Base-by-base conservation (phyloP, 2,113 vertebrate species). In the Rhizomys pruinosus region DNA sequence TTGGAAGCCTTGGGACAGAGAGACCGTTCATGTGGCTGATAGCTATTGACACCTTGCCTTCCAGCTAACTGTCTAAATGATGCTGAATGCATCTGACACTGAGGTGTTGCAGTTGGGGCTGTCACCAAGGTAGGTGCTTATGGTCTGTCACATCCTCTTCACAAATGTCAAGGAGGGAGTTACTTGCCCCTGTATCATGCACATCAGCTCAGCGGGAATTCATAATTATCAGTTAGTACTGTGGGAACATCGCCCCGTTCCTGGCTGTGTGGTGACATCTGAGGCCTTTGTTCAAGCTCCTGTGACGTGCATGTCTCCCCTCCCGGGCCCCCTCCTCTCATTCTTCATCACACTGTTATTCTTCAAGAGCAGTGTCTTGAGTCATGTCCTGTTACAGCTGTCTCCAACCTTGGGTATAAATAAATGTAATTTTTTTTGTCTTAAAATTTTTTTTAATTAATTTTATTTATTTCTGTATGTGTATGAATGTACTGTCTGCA, bases 161-260 rank as follows among this genome's bases (percentile, higher is more conserved):
- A 32, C 61, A 76, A 61, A 82, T 8, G 20, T 86, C 61, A 37
- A 34, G 72, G 79, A 85, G 86, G 69, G 76, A 94, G 25, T 82
- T 93, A 69, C 42, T 63, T 77, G 42, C 42, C 92, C 69, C 64
- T 34, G 57, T 84, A 44, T 61, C 37, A 0, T 55, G 87, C 16
- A 55, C 64, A 69, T 91, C 69, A 93, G 34, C 89, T 94, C 87
- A 89, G 87, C 87, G 87, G 72, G 90, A 77, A 85, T 61, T 61
- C 66, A 37, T 93, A 79, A 72, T 90, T 71, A 66, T 59, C 61
- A 64, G 59, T 86, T 94, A 91, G 92, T 64, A 77, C 55, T 39
- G 39, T 2, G 11, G 90, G 66, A 78, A 79, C 7, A 1, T 79
- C 69, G 89, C 66, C 44, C 61, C 34, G 7, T 77, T 95, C 11